Conservation (phyloP, 2,113 vertebrate genomes). For the Collichthys lucidus region DNA sequence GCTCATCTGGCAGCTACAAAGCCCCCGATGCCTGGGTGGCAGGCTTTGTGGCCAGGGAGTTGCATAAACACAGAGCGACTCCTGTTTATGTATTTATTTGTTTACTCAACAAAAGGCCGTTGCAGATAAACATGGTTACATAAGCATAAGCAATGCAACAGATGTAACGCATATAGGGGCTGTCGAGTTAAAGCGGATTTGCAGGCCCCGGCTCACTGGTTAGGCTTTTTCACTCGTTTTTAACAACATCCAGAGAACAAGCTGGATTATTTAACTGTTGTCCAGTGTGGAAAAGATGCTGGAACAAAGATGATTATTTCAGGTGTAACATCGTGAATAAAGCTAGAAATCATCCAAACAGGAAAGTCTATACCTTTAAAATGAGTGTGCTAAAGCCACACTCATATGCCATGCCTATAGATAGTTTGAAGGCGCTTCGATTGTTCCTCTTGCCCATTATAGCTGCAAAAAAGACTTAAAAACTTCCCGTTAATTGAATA, state of each 20-base stretch:
- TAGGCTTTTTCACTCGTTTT: neutral
- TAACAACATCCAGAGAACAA: too few relatives aligned
- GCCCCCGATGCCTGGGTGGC: slow-evolving; percentile 22
- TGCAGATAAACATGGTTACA: slow-evolving; percentile 2
- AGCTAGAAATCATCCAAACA: neutral
- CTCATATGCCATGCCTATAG: neutral
- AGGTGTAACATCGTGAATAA: neutral
- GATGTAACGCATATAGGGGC: neutral
- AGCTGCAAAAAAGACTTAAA: neutral
- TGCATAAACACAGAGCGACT: slow-evolving; percentile 10
- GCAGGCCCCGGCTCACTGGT: neutral
- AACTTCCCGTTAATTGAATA: too few relatives aligned
- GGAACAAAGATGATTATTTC: too few relatives aligned
- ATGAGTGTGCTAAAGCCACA: neutral
- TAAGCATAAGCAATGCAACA: slow-evolving; percentile 16
- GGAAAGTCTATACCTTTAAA: too few relatives aligned
- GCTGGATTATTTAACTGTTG: neutral
- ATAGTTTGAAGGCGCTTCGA: neutral
- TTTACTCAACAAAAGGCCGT: slow-evolving; percentile 3
- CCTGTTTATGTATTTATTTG: slow-evolving; percentile 26
- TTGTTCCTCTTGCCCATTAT: neutral
- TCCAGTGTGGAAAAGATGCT: neutral
- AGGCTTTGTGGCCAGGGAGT: slow-evolving; percentile 2
- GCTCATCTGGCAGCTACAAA: slow-evolving; percentile 58
- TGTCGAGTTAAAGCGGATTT: too few relatives aligned